phyloP scores from a whole-genome alignment of 2,888 invertebrate genomes.

The Tetropium fuscum region DNA sequence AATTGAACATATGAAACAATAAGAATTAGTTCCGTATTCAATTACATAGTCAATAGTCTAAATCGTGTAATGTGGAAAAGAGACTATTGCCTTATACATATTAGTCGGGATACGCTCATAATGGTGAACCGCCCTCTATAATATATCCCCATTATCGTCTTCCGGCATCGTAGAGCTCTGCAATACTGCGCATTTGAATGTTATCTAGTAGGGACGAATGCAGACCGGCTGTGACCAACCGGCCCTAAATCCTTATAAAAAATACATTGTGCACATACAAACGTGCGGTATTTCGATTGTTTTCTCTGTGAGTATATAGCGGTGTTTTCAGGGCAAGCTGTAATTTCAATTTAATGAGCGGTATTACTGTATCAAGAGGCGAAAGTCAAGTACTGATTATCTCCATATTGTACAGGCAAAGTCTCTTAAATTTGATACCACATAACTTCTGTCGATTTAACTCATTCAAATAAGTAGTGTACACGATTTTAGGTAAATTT shows the following conservation, averaged over 20 bases:
- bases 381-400: no score
- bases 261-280: constrained; percentile 22
- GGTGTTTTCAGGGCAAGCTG: not conserved
- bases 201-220: constrained; percentile 30
- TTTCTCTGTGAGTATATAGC: not conserved
- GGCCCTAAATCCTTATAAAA: constrained; percentile 35
- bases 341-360: not conserved
- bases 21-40: no score
- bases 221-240: constrained; percentile 29
- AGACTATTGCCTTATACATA: constrained; percentile 7
- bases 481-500: no score
- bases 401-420: no score
- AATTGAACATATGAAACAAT: no score
- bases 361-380: not conserved
- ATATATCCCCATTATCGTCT: constrained; percentile 13
- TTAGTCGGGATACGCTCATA: not conserved
- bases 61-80: not conserved
- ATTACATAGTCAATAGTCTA: no score
- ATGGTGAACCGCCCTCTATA: not conserved
- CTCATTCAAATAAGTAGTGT: no score
- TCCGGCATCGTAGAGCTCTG: constrained; percentile 1
- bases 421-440: no score
- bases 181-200: constrained; percentile 38
- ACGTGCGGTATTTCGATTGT: constrained; percentile 19
- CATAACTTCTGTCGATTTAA: no score